Base-by-base conservation (phyloP, 2,888 invertebrate species). In the Chalcosyrphus nemorum region DNA sequence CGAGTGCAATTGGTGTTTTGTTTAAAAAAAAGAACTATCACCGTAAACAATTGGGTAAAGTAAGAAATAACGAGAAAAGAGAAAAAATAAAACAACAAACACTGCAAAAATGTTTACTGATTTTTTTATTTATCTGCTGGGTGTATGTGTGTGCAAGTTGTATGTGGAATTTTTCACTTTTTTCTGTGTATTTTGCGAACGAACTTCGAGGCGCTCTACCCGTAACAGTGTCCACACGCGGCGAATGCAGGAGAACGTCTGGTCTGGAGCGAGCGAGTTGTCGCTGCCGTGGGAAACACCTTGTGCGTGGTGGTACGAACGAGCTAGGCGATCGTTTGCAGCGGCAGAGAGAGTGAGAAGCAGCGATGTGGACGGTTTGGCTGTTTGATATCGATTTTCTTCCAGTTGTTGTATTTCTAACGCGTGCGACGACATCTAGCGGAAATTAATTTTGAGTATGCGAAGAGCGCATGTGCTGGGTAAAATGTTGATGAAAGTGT, bases 231-330 rank as follows among this genome's bases (percentile, higher is more conserved):
- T 84, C 84, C 63, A 84, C 80, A 84, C 84, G 84, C 84, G 80
- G 80, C 84, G 84, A 84, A 84, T 78, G 84, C 84, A 78, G 84
- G 84, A 80, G 84, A 84, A 84, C 84, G 84, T 84, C 84, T 84
- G 84, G 84, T 84, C 84, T 84, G 84, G 84, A 84, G 84, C 84
- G 84, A 84, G 59, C 74, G 43, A 74, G 54, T 68, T 75, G 74
- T 84, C 74, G 84, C 80, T 84, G 74, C 80, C 84, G 84, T 84
- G 84, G 84, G 80, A 84, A 84, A 84, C 84, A 84, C 84, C 84
- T 84, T 84, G 84, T 84, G 80, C 80, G 43, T 75, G 74, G 70
- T 61, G 56, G 84, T 61, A 84, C 35, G 84, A 84, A 84, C 11
- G 80, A 63, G 70, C 19, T 50, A 59, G 80, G 41, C 68, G 75